Evolutionary conservation across 2,888 invertebrate genomes (phyloP).

Genomic region (Caenorhabditis panamensis): DNA sequence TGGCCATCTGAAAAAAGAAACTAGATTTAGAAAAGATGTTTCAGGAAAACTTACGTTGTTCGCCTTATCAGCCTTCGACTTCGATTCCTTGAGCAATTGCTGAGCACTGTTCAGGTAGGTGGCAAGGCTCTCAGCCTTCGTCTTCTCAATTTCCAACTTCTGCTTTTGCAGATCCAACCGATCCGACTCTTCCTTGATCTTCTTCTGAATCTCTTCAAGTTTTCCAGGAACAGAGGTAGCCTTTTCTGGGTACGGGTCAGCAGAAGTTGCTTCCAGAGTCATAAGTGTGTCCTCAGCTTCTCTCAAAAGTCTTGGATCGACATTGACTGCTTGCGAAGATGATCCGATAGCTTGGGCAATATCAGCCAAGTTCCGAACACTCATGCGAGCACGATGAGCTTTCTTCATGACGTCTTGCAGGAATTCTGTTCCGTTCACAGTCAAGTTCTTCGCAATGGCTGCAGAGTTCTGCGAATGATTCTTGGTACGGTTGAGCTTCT

Average conservation of each 20-base stretch:
- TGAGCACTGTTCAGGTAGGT: conserved; percentile 63
- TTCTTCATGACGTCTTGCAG: conserved; percentile 66
- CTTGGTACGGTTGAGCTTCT: conserved; percentile 43
- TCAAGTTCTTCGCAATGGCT: conserved; percentile 65
- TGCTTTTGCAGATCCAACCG: conserved; percentile 50
- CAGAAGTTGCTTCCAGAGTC: conserved; percentile 61
- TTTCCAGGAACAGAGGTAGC: conserved; percentile 46
- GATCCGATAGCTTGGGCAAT: conserved; percentile 64
- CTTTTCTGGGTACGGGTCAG: conserved; percentile 58
- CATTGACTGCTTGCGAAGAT: conserved; percentile 63
- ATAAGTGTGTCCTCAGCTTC: conserved; percentile 63
- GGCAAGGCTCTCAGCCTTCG: conserved; percentile 51
- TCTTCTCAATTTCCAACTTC: conserved; percentile 51
- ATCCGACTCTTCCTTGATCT: conserved; percentile 46
- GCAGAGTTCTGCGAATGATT: conserved; percentile 27
- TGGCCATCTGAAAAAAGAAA: conserved; percentile 47
- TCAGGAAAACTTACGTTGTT: conserved; percentile 47
- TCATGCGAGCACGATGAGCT: conserved; percentile 42
- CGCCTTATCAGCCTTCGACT: conserved; percentile 60
- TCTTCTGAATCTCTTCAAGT: conserved; percentile 48
- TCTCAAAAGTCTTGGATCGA: conserved; percentile 61
- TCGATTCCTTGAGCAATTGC: conserved; percentile 63
- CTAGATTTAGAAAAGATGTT: too few species aligned
- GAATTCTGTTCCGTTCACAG: conserved; percentile 66
- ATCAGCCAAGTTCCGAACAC: conserved; percentile 43